phyloP scores from a whole-genome alignment of 2,888 invertebrate species.

The Aphrophora alni region DNA sequence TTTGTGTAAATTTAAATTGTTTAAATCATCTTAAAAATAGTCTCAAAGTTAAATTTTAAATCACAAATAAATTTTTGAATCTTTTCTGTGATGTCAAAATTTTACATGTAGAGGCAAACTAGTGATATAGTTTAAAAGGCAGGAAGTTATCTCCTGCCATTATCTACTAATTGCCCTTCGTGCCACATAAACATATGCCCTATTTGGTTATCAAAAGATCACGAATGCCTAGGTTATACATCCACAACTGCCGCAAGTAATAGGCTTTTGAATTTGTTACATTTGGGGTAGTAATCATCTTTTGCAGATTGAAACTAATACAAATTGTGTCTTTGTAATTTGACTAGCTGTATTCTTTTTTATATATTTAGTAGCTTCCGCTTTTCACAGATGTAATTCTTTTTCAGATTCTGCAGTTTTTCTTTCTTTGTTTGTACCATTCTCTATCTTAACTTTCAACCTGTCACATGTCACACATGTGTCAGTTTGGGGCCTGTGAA shows the following conservation, averaged over 20 bases:
- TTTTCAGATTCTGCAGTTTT: neutral
- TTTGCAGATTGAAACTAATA: constrained; percentile 18
- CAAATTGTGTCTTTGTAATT: neutral
- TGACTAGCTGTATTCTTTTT: neutral
- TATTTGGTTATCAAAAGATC: too few species aligned
- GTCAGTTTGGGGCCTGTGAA: constrained; percentile 14
- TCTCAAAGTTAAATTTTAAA: too few species aligned
- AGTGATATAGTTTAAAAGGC: too few species aligned
- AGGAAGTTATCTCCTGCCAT: too few species aligned
- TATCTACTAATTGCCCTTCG: too few species aligned
- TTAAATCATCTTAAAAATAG: too few species aligned
- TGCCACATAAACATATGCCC: too few species aligned
- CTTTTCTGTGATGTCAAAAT: too few species aligned
- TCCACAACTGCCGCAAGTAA: neutral
- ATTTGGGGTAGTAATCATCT: constrained; percentile 16
- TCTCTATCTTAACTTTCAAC: neutral
- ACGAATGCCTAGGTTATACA: too few species aligned
- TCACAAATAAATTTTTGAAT: too few species aligned
- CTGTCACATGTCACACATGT: constrained; percentile 14
- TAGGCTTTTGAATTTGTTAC: constrained; percentile 4
- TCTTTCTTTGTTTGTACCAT: neutral
- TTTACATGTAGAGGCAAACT: too few species aligned
- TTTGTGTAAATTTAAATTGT: too few species aligned
- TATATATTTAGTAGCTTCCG: constrained; percentile 6
- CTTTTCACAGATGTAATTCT: constrained; percentile 19